Percentiles rank a stretch among this genome's conserved stretches.
Conservation (phyloP, 2,113 vertebrate genomes). For the Corythaixoides concolor region DNA sequence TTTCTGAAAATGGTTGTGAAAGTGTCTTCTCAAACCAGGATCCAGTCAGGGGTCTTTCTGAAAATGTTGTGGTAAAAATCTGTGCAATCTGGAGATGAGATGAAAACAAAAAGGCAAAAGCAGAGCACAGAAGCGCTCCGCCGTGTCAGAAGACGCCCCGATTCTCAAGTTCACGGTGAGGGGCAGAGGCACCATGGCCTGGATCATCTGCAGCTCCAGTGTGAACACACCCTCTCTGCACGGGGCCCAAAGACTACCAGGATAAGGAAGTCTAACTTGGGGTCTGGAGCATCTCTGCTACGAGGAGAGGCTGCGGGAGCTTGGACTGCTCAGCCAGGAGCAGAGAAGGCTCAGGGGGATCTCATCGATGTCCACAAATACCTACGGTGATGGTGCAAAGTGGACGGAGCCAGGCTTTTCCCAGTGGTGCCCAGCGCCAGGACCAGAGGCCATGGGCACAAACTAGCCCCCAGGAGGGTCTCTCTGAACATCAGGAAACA, state of each 20-base stretch:
- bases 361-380: too few relatives aligned
- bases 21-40: not conserved
- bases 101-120: not conserved
- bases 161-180: too few relatives aligned
- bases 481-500: not conserved
- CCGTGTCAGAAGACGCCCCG: not conserved
- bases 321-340: not conserved
- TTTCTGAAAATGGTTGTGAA: not conserved
- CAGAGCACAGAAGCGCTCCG: not conserved
- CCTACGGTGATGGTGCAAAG: not conserved
- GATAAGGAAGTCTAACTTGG: too few relatives aligned
- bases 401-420: not conserved
- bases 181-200: not conserved
- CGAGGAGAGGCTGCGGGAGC: not conserved
- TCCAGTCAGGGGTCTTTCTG: not conserved
- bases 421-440: not conserved
- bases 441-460: not conserved
- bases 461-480: not conserved
- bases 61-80: not conserved
- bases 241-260: not conserved
- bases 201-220: not conserved
- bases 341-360: not conserved
- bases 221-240: not conserved
- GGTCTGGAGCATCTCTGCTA: not conserved
- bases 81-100: not conserved